Base-by-base conservation (phyloP, 1,140 invertebrate species). In the Branchinecta lynchi region DNA sequence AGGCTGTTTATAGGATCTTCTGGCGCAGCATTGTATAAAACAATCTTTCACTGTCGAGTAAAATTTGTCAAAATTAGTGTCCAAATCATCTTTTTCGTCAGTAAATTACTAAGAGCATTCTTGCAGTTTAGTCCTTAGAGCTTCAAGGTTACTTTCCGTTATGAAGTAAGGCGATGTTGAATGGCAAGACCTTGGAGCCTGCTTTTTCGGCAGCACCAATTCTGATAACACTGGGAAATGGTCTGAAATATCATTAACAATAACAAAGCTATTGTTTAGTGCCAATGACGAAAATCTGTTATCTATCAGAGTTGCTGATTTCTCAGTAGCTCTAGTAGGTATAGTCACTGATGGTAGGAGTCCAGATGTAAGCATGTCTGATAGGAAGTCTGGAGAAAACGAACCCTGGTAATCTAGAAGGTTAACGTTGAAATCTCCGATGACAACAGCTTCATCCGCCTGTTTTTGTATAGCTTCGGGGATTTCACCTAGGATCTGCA, bases 81-180 rank as follows among this genome's bases (percentile, higher is more conserved):
- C 51, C 51, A 60, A 60, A 6, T 60, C 51, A 60, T 60, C 51
- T 60, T 60, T 6, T 60, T 60, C 51, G 6, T 60, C 51, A 15
- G 6, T 20, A 60, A 60, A 60, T 60, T 60, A 2, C 51, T 6
- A 60, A 15, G 17, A 60, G 6, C 2, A 60, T 60, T 60, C 51
- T 60, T 60, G 51, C 6, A 60, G 51, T 60, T 60, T 60, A 60
- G 51, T 60, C 51, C 6, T 60, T 60, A 60, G 17, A 60, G 12
- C 51, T 60, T 60, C 51, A 60, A 60, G 51, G 51, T 60, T 60
- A 12, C 6, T 60, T 60, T 60, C 51, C 17, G 51, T 60, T 15
- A 60, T 20, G 51, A 60, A 60, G 51, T 60, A 60, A 60, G 51
- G 51, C 51, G 51, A 60, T 60, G 6, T 60, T 60, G 51, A 60